Evolutionary conservation across 2,888 invertebrate genomes (phyloP), one percentile per base, ranked within the genome.

Genomic region (Stramonita haemastoma): DNA sequence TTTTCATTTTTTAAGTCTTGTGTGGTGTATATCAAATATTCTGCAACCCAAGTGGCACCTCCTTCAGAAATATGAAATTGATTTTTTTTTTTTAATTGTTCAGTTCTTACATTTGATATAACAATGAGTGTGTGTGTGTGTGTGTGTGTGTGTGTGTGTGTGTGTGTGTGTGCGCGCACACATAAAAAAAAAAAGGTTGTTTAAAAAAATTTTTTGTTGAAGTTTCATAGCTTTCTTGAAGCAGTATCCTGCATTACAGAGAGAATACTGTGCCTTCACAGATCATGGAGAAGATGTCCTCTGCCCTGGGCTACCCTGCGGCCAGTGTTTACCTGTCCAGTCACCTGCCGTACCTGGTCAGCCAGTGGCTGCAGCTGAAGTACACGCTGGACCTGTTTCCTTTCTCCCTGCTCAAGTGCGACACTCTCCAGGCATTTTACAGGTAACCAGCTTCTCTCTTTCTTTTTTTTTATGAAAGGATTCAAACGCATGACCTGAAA

Each of bases 321-420:
- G 86, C 92, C 17, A 73, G 88, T 26, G 84, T 83, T 17, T 95
- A 92, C 89, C 91, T 95, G 88, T 87, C 90, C 26, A 91, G 91
- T 87, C 94, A 95, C 89, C 93, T 95, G 22, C 93, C 95, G 0
- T 95, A 93, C 91, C 86, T 95, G 36, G 26, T 95, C 79, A 91
- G 93, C 56, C 93, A 95, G 87, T 95, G 95, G 95, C 90, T 95
- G 2, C 90, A 91, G 0, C 79, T 90, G 85, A 88, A 93, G 86
- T 87, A 88, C 29, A 87, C 89, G 4, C 86, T 94, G 19, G n/a
- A 79, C 26, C 92, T 93, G 22, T 95, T 95, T 90, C 95, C 95
- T 2, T 92, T 91, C 90, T 90, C 92, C 57, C 90, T 95, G 17
- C 89, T 94, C 34, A 92, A 91, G 15, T 94, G 93, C 90, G 79